Conservation (phyloP, 2,797 vertebrate genomes). For the Adrianichthys oophorus region DNA sequence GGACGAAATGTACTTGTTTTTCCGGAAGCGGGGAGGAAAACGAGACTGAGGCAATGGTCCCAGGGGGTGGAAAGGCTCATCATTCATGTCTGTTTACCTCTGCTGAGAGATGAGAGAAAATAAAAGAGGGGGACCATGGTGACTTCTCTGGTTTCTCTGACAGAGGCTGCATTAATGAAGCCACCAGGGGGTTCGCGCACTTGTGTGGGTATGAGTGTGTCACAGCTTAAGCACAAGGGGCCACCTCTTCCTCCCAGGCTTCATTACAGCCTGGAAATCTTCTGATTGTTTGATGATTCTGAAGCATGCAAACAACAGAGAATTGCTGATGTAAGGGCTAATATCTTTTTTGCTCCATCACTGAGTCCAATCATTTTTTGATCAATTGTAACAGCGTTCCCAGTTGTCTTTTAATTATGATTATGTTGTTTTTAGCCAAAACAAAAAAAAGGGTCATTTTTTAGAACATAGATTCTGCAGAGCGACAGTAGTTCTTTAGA, state of each 20-base stretch:
- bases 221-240: constrained; percentile 33
- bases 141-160: constrained; percentile 67
- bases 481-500: too few relatives aligned
- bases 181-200: constrained; percentile 63
- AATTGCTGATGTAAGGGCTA: constrained; percentile 11
- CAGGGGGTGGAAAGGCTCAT: constrained; percentile 64
- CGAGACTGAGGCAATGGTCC: constrained; percentile 46
- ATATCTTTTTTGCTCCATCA: constrained; percentile 19
- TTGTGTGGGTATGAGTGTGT: constrained; percentile 30
- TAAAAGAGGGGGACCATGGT: constrained; percentile 43
- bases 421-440: too few relatives aligned
- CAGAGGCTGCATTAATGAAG: constrained; percentile 72
- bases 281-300: constrained; percentile 44
- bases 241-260: constrained; percentile 40
- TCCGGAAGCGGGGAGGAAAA: constrained; percentile 45
- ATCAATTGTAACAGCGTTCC: too few relatives aligned
- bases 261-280: constrained; percentile 40
- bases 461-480: too few relatives aligned
- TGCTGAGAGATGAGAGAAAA: constrained; percentile 47
- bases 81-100: constrained; percentile 69
- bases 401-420: too few relatives aligned
- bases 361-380: not conserved
- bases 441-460: too few relatives aligned
- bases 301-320: constrained; percentile 31
- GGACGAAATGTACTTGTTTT: constrained; percentile 58